These are phyloP conservation scores for Tetramorium alpestre DNA, from an alignment of 1,140 invertebrate species.

Conservation along the genomic window DNA sequence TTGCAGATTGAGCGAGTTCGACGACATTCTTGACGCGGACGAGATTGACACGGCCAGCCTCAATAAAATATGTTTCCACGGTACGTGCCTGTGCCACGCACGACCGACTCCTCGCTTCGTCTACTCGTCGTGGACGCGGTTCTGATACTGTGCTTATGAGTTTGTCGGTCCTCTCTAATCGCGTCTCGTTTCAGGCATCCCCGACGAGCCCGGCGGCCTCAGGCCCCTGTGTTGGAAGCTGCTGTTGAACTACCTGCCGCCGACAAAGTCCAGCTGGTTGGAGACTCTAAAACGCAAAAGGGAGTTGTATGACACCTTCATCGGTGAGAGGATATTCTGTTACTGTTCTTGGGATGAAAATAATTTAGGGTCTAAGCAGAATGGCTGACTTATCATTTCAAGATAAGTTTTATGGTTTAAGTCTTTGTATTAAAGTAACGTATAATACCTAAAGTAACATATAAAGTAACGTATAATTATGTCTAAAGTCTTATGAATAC, in stretches of 20 bases:
- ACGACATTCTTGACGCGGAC: slow-evolving; percentile 89
- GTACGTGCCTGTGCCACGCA: slow-evolving; percentile 83
- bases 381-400: too few relatives aligned
- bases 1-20: slow-evolving; percentile 91
- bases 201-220: slow-evolving; percentile 91
- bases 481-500: too few relatives aligned
- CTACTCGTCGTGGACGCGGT: not conserved
- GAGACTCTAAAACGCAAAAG: slow-evolving; percentile 90
- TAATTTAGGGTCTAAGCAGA: not conserved
- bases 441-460: too few relatives aligned
- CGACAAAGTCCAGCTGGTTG: slow-evolving; percentile 88
- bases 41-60: slow-evolving; percentile 89
- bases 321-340: slow-evolving; percentile 87
- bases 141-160: not conserved
- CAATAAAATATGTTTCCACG: slow-evolving; percentile 91
- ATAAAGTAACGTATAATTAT: too few relatives aligned
- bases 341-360: not conserved
- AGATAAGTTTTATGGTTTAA: too few relatives aligned
- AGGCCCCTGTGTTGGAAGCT: slow-evolving; percentile 93
- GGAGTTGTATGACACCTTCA: slow-evolving; percentile 93
- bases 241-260: slow-evolving; percentile 93
- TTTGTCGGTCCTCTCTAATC: not conserved
- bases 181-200: slow-evolving; percentile 88
- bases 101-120: slow-evolving; percentile 21
- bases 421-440: too few relatives aligned